Percentiles rank a stretch among this genome's conserved stretches.
These are phyloP conservation scores for Cladorhizidae sp. DNA, from an alignment of 37 sponge, comb jelly and placozoan genomes.

Conservation along the genomic window DNA sequence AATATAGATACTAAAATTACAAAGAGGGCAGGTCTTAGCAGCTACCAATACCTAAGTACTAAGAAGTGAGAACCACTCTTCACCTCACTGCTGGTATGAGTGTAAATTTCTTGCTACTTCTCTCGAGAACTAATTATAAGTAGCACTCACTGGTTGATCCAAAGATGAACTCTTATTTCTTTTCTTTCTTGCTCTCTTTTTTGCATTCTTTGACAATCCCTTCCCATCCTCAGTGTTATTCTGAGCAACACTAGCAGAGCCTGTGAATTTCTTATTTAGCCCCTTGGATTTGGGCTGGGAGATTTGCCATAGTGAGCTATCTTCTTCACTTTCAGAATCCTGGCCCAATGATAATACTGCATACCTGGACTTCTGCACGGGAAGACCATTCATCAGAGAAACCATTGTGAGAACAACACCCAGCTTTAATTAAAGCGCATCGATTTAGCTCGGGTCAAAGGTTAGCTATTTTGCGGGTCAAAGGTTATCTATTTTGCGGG, in stretches of 20 bases:
- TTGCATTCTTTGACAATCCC: slow-evolving; percentile 43
- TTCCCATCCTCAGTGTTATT: not conserved
- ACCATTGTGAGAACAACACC: too few relatives aligned
- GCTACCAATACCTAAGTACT: too few relatives aligned
- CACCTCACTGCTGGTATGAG: too few relatives aligned
- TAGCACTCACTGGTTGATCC: not conserved
- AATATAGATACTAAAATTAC: too few relatives aligned
- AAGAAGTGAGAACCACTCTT: too few relatives aligned
- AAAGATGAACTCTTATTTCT: slow-evolving; percentile 15
- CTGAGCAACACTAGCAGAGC: not conserved
- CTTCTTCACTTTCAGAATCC: slow-evolving; percentile 19
- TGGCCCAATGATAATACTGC: slow-evolving; percentile 23
- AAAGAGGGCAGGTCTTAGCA: too few relatives aligned
- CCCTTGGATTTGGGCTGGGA: not conserved
- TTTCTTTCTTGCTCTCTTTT: slow-evolving; percentile 60
- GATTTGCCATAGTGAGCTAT: slow-evolving; percentile 7
- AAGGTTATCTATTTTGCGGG: too few relatives aligned
- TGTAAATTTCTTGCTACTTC: too few relatives aligned
- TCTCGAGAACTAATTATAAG: too few relatives aligned
- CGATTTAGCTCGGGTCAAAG: too few relatives aligned
- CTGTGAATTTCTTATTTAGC: not conserved
- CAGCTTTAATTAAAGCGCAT: too few relatives aligned
- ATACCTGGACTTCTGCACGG: slow-evolving; percentile 34
- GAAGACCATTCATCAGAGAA: not conserved
- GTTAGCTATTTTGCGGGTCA: too few relatives aligned